phyloP scores from a whole-genome alignment of 2,113 vertebrate species.

The Dissostichus mawsoni region DNA sequence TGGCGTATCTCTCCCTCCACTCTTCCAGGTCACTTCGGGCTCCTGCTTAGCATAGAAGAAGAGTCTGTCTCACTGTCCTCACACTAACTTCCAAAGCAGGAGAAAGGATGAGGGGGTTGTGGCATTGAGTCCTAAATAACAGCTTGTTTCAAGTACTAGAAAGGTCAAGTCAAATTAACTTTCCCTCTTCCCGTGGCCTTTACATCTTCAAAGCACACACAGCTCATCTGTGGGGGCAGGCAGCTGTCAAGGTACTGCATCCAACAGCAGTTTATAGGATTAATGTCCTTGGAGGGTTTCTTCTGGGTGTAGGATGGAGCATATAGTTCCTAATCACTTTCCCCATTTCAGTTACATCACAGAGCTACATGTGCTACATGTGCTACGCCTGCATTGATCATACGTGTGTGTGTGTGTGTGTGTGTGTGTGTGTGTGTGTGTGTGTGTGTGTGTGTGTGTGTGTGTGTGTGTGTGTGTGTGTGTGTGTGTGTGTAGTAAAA shows the following conservation, averaged over 20 bases:
- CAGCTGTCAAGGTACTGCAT: constrained; percentile 57
- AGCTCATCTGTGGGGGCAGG: constrained; percentile 53
- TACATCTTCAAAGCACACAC: constrained; percentile 40
- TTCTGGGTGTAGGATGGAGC: not conserved
- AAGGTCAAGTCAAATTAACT: constrained; percentile 66
- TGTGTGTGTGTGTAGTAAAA: not conserved
- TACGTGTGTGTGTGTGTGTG: not conserved
- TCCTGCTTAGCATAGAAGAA: constrained; percentile 25
- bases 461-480: too few relatives aligned
- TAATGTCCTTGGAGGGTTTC: constrained; percentile 41
- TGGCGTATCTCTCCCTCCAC: not conserved
- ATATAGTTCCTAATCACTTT: constrained; percentile 46
- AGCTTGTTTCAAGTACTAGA: constrained; percentile 56
- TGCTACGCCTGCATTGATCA: constrained; percentile 19
- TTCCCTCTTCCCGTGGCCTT: constrained; percentile 27
- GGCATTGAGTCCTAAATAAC: constrained; percentile 41
- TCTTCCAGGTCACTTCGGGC: constrained; percentile 20
- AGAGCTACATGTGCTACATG: constrained; percentile 7
- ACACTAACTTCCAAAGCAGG: constrained; percentile 11
- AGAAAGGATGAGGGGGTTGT: not conserved
- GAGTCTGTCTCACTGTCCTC: constrained; percentile 15
- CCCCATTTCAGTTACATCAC: constrained; percentile 36
- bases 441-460: not conserved
- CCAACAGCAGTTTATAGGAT: constrained; percentile 58
- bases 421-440: not conserved